A percentile compares a stretch with the other conserved stretches of the same genome.
Conservation (phyloP, 2,888 invertebrate genomes). For the Penaeus monodon region DNA sequence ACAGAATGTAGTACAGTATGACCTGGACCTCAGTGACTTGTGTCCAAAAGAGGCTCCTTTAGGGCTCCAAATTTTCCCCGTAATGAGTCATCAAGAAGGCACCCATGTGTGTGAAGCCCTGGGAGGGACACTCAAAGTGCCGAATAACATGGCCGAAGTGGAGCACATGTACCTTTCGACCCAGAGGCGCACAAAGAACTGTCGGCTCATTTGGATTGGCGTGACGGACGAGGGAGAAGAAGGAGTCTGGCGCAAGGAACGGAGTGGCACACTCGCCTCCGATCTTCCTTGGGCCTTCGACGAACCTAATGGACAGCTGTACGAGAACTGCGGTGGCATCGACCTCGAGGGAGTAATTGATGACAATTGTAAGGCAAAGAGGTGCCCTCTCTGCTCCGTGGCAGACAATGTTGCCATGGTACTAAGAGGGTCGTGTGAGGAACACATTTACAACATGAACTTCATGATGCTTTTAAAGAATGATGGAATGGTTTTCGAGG, state of each 20-base stretch:
- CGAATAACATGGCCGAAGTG: neutral
- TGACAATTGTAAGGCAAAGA: conserved; percentile 22
- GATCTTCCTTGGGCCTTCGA: conserved; percentile 41
- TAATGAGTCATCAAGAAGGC: conserved; percentile 14
- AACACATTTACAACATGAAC: too few relatives aligned
- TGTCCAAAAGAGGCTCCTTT: neutral
- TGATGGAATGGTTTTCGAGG: too few relatives aligned
- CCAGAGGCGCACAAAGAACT: too few relatives aligned
- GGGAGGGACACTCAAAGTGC: conserved; percentile 24
- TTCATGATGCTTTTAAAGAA: too few relatives aligned
- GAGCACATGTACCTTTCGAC: neutral
- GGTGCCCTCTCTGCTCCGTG: neutral
- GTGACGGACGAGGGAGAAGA: conserved; percentile 16
- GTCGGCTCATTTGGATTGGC: conserved; percentile 19
- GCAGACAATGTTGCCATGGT: too few relatives aligned
- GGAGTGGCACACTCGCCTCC: neutral
- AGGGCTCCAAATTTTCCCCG: neutral
- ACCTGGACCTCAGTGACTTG: conserved; percentile 11
- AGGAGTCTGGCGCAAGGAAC: conserved; percentile 32
- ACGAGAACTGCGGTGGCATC: conserved; percentile 42
- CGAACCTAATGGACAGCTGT: conserved; percentile 39
- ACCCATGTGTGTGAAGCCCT: conserved; percentile 34
- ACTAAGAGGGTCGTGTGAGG: too few relatives aligned
- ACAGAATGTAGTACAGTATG: neutral
- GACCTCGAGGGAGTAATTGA: conserved; percentile 32